phyloP scores from a whole-genome alignment of 92 coral and sea anemone species.

The Palythoa heliodiscus region DNA sequence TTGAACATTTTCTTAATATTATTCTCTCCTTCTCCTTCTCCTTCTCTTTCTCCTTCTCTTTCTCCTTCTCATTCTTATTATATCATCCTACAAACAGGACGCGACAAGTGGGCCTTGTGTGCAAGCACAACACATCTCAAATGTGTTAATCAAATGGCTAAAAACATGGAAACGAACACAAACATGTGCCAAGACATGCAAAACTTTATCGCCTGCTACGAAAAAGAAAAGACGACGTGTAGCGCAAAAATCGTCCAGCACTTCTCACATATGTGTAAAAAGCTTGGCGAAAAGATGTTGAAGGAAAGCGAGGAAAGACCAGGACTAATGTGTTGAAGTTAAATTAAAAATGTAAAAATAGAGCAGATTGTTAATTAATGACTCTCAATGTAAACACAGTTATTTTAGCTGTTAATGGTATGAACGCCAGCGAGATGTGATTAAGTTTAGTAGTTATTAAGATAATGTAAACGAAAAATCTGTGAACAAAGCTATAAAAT shows the following conservation, averaged over 20 bases:
- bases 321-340: conserved; percentile 74
- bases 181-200: conserved; percentile 80
- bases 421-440: too few relatives aligned
- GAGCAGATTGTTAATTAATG: too few relatives aligned
- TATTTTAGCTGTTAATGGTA: too few relatives aligned
- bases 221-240: conserved; percentile 25
- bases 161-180: conserved; percentile 51
- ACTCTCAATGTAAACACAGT: too few relatives aligned
- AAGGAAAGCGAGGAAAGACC: conserved; percentile 45
- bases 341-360: neutral
- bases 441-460: too few relatives aligned
- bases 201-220: conserved; percentile 67
- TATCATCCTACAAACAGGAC: conserved; percentile 1
- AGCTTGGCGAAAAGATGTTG: conserved; percentile 76
- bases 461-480: too few relatives aligned
- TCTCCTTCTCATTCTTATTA: too few relatives aligned
- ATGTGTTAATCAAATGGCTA: conserved; percentile 59
- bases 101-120: conserved; percentile 43
- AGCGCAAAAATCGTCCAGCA: conserved; percentile 43
- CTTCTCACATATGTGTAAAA: conserved; percentile 58
- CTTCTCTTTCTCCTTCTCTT: too few relatives aligned
- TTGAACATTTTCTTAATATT: too few relatives aligned
- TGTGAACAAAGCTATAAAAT: too few relatives aligned
- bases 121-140: conserved; percentile 53
- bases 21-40: too few relatives aligned